Percentiles rank a stretch among this genome's conserved stretches.
These are phyloP conservation scores for Corythoichthys intestinalis DNA, from an alignment of 2,113 vertebrate species.

Conservation along the genomic window DNA sequence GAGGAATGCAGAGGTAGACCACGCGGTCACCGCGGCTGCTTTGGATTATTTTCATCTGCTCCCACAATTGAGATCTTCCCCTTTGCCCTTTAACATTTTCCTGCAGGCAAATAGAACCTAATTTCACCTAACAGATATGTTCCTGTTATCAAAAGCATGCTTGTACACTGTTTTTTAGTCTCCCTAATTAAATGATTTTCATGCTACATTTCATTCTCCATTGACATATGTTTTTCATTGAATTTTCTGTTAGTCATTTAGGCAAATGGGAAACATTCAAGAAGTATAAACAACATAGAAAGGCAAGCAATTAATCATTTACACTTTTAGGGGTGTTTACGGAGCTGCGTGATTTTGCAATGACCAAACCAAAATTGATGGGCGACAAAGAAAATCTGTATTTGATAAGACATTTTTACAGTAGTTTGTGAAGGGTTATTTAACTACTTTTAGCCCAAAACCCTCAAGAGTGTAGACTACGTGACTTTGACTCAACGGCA, in stretches of 20 bases:
- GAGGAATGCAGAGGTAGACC: neutral
- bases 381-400: too few species aligned
- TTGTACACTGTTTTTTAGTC: neutral
- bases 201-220: neutral
- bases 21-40: neutral
- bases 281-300: neutral
- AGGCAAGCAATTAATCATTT: neutral
- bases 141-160: neutral
- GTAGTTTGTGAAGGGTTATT: neutral
- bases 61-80: neutral
- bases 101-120: neutral
- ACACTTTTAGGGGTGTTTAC: neutral
- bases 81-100: neutral
- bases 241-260: neutral
- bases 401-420: too few species aligned
- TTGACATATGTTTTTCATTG: neutral
- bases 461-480: neutral
- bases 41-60: constrained; percentile 6
- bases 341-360: too few species aligned
- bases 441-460: neutral
- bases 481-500: neutral
- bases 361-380: too few species aligned
- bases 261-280: too few species aligned
- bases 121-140: neutral
- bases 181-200: neutral